Percentiles rank a stretch among this genome's conserved stretches.
phyloP scores from a whole-genome alignment of 2,797 vertebrate species.

The Columba guinea region DNA sequence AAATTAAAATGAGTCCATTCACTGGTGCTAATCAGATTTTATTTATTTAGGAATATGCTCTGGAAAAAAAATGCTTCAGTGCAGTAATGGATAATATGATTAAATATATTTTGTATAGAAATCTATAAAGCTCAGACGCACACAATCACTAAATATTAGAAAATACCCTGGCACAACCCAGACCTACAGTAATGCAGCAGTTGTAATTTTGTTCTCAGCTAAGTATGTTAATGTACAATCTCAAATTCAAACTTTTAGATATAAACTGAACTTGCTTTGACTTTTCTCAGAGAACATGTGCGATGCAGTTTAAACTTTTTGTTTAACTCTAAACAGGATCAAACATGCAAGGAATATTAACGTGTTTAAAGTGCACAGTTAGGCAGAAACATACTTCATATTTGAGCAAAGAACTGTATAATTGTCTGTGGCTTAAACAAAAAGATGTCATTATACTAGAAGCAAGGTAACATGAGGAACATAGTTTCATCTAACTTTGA shows the following conservation, averaged over 20 bases:
- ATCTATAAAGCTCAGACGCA: conserved; percentile 24
- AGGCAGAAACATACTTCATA: conserved; percentile 16
- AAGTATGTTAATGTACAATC: conserved; percentile 14
- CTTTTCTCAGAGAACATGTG: conserved; percentile 57
- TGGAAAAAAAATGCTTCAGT: not conserved
- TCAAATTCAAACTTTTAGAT: conserved; percentile 50
- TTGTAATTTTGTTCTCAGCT: conserved; percentile 44
- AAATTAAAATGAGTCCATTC: not conserved
- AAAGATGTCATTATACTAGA: conserved; percentile 48
- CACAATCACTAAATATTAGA: conserved; percentile 31
- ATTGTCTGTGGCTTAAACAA: conserved; percentile 40
- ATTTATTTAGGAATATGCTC: not conserved
- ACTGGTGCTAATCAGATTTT: not conserved
- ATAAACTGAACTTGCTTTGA: conserved; percentile 63
- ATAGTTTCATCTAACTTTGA: not conserved
- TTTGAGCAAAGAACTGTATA: not conserved
- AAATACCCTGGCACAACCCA: conserved; percentile 11
- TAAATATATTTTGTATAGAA: not conserved
- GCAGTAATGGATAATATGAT: not conserved
- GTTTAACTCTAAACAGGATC: conserved; percentile 24
- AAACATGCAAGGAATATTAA: not conserved
- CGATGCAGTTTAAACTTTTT: not conserved
- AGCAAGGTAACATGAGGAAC: conserved; percentile 5
- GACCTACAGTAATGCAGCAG: not conserved
- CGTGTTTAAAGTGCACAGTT: not conserved